Evolutionary conservation across 1,140 invertebrate species (phyloP), one percentile per base, ranked within the genome.

Genomic region (Trialeurodes vaporariorum): DNA sequence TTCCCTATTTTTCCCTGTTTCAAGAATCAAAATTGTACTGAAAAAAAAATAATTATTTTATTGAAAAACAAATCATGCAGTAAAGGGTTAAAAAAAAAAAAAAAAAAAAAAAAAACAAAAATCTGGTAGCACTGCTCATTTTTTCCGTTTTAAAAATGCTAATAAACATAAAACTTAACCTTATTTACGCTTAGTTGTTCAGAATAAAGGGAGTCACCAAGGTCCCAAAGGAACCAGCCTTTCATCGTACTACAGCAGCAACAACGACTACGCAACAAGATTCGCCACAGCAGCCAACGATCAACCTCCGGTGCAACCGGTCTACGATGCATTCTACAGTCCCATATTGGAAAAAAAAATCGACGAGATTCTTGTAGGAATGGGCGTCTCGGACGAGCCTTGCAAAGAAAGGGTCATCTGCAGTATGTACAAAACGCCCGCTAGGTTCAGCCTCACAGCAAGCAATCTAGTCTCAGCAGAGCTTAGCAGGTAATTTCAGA

Each of bases 401-500:
- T 93, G 91, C 75, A 82, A 83, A 67, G 88, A 92, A 73, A 79
- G 88, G 71, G 82, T 91, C 1, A 84, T 92, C 1, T 93, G 90
- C 76, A 86, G 85, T 68, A 86, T 92, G 82, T 93, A 93, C 79
- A 88, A 88, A 73, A 87, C 87, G 73, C 91, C 90, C 1, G 76
- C 81, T 25, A 83, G 83, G 68, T 92, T 87, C 72, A 85, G 87
- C 69, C 90, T n/a, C n/a, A 90, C 91, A 0, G 87, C 92, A 75
- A 92, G 90, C 75, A 93, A 92, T 79, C 81, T 91, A 58, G 81
- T 93, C 2, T 92, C 90, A 23, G 87, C 87, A 68, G 88, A 92
- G 76, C 79, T 93, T 17, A 92, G 89, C 82, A 91, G 90, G 91
- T 93, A 79, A 82, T 9, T n/a, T n/a, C n/a, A n/a, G n/a, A n/a